Evolutionary conservation across 2,797 vertebrate genomes (phyloP).

Genomic region (Gymnocypris eckloni): DNA sequence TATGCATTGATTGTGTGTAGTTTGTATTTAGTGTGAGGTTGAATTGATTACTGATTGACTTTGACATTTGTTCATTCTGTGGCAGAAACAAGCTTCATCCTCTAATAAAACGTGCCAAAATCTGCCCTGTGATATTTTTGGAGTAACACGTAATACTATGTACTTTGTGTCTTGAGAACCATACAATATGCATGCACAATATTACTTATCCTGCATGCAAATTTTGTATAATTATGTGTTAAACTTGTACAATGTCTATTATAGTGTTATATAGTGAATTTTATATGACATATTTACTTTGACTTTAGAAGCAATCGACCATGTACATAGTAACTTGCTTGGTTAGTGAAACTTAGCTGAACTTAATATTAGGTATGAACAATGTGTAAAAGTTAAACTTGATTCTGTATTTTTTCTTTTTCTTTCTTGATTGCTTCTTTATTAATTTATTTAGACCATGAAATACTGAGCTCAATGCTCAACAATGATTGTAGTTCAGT

Average conservation of each 20-base stretch:
- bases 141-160: background rate
- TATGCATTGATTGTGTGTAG: background rate
- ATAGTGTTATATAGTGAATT: background rate
- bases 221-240: background rate
- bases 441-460: background rate
- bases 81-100: background rate
- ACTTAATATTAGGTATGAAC: background rate
- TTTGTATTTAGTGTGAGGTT: background rate
- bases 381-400: too few relatives aligned
- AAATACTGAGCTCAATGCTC: background rate
- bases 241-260: background rate
- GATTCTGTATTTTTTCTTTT: background rate
- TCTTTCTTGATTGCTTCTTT: too few relatives aligned
- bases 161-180: background rate
- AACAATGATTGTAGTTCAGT: background rate
- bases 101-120: background rate
- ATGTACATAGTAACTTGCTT: background rate
- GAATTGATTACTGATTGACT: background rate
- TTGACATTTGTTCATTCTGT: background rate
- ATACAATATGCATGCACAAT: too few relatives aligned
- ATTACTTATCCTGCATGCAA: background rate
- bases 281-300: background rate
- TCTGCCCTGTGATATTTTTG: background rate
- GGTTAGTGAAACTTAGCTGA: background rate
- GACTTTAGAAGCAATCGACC: background rate